phyloP scores from a whole-genome alignment of 2,888 invertebrate genomes.

The Lumbricus terrestris region DNA sequence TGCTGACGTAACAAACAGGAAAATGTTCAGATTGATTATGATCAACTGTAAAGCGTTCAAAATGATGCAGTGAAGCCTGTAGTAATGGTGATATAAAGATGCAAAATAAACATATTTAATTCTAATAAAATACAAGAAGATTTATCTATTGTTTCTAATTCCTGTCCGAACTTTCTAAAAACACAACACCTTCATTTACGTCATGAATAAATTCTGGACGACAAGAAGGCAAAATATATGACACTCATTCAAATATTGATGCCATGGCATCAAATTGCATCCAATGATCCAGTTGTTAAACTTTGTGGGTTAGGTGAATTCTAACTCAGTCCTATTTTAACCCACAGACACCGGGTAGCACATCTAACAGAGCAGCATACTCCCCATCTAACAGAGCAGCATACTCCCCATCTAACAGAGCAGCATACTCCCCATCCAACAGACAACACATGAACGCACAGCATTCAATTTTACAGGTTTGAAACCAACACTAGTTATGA shows the following conservation, averaged over 20 bases:
- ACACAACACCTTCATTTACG: not conserved
- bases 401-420: too few relatives aligned
- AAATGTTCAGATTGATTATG: not conserved
- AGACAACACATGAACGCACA: not conserved
- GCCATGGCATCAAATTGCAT: too few relatives aligned
- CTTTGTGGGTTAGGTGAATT: too few relatives aligned
- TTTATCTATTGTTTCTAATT: not conserved
- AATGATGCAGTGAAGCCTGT: not conserved
- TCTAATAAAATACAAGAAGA: not conserved
- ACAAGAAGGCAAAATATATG: not conserved
- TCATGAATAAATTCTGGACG: not conserved
- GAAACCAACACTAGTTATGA: not conserved
- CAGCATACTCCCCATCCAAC: not conserved
- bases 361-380: too few relatives aligned
- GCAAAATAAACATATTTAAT: not conserved
- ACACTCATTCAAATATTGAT: not conserved
- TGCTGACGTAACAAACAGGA: constrained; percentile 41
- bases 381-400: too few relatives aligned
- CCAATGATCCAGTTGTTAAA: too few relatives aligned
- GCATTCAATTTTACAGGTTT: not conserved
- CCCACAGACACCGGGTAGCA: not conserved
- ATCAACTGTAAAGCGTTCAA: not conserved
- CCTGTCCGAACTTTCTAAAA: not conserved
- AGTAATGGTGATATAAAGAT: not conserved
- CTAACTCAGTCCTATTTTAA: not conserved